phyloP scores from a whole-genome alignment of 2,797 vertebrate genomes.

The Rhincodon typus region DNA sequence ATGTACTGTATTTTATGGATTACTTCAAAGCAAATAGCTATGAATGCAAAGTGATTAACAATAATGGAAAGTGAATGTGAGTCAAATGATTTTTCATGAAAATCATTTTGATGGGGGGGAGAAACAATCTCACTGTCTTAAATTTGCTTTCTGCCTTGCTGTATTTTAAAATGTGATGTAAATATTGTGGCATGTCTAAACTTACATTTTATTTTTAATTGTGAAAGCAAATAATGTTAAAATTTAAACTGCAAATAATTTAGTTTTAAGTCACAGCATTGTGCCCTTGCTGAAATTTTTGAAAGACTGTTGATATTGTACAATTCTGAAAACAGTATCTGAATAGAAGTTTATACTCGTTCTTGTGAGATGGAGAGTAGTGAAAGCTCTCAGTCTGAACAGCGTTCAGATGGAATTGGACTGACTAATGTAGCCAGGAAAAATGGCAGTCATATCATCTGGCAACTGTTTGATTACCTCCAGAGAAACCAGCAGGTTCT shows the following conservation, averaged over 20 bases:
- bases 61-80: slow-evolving; percentile 31
- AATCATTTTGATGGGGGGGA: slow-evolving; percentile 23
- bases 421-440: not conserved
- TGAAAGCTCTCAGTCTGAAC: not conserved
- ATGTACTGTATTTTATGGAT: slow-evolving; percentile 30
- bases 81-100: not conserved
- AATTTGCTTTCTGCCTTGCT: not conserved
- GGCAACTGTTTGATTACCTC: not conserved
- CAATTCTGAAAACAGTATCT: not conserved
- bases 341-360: not conserved
- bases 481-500: not conserved
- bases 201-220: not conserved
- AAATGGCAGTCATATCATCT: not conserved
- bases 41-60: slow-evolving; percentile 2
- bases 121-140: not conserved
- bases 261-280: not conserved
- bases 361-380: not conserved
- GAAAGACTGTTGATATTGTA: not conserved
- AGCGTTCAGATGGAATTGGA: not conserved
- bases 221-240: not conserved
- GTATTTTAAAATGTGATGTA: not conserved
- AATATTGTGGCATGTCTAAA: not conserved
- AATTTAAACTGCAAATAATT: not conserved
- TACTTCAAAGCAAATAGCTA: slow-evolving; percentile 22
- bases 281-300: not conserved